Conservation (phyloP, 2,113 vertebrate species). For the Hyperopisus bebe region DNA sequence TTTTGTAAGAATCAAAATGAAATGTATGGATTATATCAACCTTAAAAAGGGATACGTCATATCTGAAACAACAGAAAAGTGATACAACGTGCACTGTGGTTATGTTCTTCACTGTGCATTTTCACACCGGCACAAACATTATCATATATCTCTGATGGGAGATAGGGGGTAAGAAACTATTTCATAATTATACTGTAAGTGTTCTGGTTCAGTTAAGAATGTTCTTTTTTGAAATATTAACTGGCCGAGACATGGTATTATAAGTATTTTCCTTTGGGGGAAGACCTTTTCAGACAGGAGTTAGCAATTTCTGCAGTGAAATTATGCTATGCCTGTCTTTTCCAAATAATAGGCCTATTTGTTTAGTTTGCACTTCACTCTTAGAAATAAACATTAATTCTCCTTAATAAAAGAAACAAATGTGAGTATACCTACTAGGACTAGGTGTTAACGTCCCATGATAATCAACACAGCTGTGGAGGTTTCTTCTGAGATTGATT, state of each 20-base stretch:
- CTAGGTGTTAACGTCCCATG: too few relatives aligned
- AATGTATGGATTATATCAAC: neutral
- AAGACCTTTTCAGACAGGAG: neutral
- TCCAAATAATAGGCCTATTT: neutral
- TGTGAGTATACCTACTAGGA: too few relatives aligned
- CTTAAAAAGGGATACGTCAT: neutral
- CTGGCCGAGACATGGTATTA: neutral
- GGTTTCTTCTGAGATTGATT: too few relatives aligned
- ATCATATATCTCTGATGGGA: neutral
- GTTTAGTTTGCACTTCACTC: neutral
- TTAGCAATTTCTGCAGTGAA: neutral
- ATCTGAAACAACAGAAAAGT: neutral
- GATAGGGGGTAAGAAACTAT: neutral
- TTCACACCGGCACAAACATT: neutral
- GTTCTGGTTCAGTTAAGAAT: neutral
- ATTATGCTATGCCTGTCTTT: neutral
- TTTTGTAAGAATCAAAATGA: neutral
- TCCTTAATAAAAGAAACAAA: neutral
- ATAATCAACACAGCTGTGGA: too few relatives aligned
- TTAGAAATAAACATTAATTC: neutral
- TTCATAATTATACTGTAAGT: neutral
- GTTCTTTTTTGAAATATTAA: neutral
- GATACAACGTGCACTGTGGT: neutral
- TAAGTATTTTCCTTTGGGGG: neutral
- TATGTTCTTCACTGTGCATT: neutral